phyloP scores from a whole-genome alignment of 1,140 invertebrate genomes.

The Drosophila asahinai region DNA sequence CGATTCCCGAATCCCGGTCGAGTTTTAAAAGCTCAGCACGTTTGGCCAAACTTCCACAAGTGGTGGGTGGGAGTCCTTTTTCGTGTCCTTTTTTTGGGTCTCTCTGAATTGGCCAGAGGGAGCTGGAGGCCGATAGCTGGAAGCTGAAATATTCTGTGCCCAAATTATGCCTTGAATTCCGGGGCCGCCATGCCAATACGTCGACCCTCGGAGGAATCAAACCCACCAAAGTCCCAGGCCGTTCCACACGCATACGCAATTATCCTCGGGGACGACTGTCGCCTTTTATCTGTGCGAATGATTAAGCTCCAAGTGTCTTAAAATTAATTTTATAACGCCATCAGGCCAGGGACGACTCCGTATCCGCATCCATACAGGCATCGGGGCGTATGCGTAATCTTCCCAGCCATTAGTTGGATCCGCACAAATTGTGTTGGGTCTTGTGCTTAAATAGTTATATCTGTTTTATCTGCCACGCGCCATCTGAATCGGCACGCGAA shows the following conservation, averaged over 20 bases:
- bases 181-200: neutral
- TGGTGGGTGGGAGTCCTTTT: constrained; percentile 33
- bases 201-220: constrained; percentile 15
- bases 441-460: constrained; percentile 50
- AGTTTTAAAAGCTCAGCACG: constrained; percentile 73
- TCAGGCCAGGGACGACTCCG: constrained; percentile 23
- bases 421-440: constrained; percentile 31
- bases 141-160: constrained; percentile 62
- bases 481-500: constrained; percentile 6
- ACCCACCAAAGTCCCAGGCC: constrained; percentile 18
- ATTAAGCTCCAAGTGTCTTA: constrained; percentile 75
- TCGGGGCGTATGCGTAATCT: constrained; percentile 55
- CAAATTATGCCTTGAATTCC: constrained; percentile 78
- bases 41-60: constrained; percentile 74
- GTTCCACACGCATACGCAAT: constrained; percentile 74
- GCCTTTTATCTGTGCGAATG: constrained; percentile 79
- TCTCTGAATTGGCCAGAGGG: constrained; percentile 2
- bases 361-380: neutral
- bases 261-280: constrained; percentile 78
- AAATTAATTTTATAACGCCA: constrained; percentile 79
- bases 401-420: constrained; percentile 56
- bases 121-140: too few species aligned
- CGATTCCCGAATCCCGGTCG: constrained; percentile 11
- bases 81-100: constrained; percentile 8
- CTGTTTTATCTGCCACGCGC: constrained; percentile 47